Evolutionary conservation across 2,113 vertebrate genomes (phyloP).

Genomic region (Centropus unirufus): DNA sequence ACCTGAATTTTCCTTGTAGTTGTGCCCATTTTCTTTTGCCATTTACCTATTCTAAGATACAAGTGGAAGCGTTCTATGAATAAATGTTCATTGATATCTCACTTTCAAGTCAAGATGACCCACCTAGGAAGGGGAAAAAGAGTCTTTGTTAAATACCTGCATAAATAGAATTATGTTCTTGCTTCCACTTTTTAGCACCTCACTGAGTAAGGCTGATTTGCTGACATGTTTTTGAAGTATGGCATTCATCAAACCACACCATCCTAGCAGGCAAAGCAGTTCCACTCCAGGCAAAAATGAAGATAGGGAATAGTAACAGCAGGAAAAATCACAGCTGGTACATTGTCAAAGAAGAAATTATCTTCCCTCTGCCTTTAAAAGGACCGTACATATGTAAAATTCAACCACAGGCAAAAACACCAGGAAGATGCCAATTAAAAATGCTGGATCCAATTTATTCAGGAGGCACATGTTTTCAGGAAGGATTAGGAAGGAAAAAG

Average conservation of each 20-base stretch:
- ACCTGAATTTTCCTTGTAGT: not conserved
- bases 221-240: not conserved
- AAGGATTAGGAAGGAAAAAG: constrained; percentile 37
- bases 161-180: not conserved
- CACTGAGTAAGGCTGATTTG: not conserved
- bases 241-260: not conserved
- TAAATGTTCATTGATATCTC: not conserved
- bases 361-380: not conserved
- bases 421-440: constrained; percentile 44
- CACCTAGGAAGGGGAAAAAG: not conserved
- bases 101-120: not conserved
- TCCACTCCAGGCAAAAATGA: not conserved
- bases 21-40: not conserved
- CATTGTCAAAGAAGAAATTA: not conserved
- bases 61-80: not conserved
- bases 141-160: not conserved
- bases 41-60: not conserved
- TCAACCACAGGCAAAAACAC: not conserved
- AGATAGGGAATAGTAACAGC: not conserved
- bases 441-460: constrained; percentile 34
- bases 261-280: not conserved
- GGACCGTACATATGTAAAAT: not conserved
- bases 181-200: not conserved
- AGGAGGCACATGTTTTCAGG: constrained; percentile 36
- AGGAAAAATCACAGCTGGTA: not conserved